Base-by-base conservation (phyloP, 2,113 vertebrate species). In the Passer domesticus region DNA sequence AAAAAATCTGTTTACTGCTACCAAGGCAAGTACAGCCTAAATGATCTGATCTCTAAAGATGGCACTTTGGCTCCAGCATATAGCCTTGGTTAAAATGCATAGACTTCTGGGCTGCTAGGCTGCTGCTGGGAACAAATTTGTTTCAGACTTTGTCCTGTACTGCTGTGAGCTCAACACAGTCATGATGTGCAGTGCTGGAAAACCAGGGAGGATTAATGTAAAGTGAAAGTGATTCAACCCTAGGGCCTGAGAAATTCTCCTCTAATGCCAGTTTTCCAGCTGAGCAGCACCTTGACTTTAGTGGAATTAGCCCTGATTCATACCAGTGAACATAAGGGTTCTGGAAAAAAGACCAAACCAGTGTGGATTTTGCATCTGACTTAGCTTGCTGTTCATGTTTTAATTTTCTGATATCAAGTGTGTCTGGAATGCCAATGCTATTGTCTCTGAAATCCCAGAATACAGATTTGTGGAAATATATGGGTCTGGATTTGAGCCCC, bases 381-480 rank as follows among this genome's bases (percentile, higher is more conserved):
- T 84, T 75, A 67, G 56, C 62, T 86, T 72, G 33, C 75, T 79
- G 69, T 31, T 92, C 84, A 41, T 11, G 1, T 89, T 89, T 92
- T 82, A 21, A 59, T 85, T 93, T 92, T 92, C 49, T 27, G 25
- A n/a, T 75, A 92, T 46, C 30, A 49, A 76, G 55, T 14, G 46
- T 73, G 75, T 66, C 70, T 83, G 83, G 50, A 75, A 79, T 75
- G 44, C 35, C 70, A 67, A 79, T 88, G 63, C 41, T 92, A 33
- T 85, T 94, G 94, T 93, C 72, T 90, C 59, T 69, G 75, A 92
- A 93, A 88, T 90, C 75, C 75, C 76, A 69, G 66, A 82, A 87
- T 1, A 1, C 35, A 84, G 49, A 44, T 62, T 72, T 6, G 2
- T 58, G 53, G 77, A 89, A 81, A 79, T 41, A 56, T 37, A 37